phyloP scores from a whole-genome alignment of 2,113 vertebrate species.

The Patagioenas fasciata region DNA sequence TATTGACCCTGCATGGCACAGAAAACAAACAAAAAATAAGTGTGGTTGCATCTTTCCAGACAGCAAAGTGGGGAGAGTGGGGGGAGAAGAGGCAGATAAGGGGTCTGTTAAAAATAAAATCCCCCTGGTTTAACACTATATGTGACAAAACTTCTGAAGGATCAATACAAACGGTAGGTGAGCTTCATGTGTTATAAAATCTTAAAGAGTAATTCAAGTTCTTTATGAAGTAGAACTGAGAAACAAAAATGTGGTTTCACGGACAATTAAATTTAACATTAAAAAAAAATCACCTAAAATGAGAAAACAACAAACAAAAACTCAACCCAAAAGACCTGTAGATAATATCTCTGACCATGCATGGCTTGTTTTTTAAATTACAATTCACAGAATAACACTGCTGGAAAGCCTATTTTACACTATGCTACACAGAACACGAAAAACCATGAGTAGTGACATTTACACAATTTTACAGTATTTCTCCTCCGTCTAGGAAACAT shows the following conservation, averaged over 20 bases:
- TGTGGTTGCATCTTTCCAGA: conserved; percentile 18
- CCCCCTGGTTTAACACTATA: background rate
- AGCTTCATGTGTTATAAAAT: conserved; percentile 37
- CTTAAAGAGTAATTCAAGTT: conserved; percentile 70
- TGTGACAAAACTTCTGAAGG: conserved; percentile 68
- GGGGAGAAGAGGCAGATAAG: background rate
- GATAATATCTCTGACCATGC: conserved; percentile 69
- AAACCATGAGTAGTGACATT: conserved; percentile 76
- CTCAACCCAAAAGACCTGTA: conserved; percentile 16
- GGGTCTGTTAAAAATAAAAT: background rate
- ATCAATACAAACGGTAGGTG: conserved; percentile 54
- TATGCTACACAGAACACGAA: conserved; percentile 79
- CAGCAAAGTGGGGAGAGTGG: background rate
- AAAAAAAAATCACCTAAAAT: conserved; percentile 64
- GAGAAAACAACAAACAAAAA: conserved; percentile 58
- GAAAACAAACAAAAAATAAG: conserved; percentile 10
- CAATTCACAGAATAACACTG: conserved; percentile 88
- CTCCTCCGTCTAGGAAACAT: conserved; percentile 72
- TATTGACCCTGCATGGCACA: conserved; percentile 74
- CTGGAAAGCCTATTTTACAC: conserved; percentile 84
- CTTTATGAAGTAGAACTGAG: conserved; percentile 60
- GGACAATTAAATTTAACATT: conserved; percentile 67
- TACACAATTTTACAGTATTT: conserved; percentile 85
- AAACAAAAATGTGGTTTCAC: conserved; percentile 59
- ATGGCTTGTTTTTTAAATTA: conserved; percentile 86